These are phyloP conservation scores for Regulus satrapa DNA, from an alignment of 2,113 vertebrate species.

Conservation along the genomic window DNA sequence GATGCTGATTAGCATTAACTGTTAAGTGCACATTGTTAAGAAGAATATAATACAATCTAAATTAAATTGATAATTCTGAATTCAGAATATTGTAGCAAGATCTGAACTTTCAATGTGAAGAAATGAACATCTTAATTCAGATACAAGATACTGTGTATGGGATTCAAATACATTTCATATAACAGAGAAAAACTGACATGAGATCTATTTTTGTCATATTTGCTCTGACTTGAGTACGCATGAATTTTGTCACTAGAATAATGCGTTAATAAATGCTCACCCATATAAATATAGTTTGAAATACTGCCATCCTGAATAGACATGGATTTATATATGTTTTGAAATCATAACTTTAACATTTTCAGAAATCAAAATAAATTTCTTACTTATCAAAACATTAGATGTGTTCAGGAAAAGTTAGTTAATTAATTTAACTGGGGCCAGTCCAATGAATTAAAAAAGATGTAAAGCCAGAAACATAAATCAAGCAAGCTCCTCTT, in stretches of 20 bases:
- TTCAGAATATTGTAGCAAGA: background rate
- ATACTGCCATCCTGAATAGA: background rate
- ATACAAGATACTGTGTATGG: background rate
- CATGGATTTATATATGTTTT: background rate
- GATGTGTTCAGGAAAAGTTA: background rate
- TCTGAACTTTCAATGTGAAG: background rate
- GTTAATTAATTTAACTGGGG: background rate
- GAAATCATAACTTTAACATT: background rate
- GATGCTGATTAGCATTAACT: background rate
- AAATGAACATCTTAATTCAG: background rate
- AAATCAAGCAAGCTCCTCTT: background rate
- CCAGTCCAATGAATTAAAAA: background rate
- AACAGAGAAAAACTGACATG: background rate
- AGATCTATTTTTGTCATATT: fast-evolving
- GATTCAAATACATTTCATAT: background rate
- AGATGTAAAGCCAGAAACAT: background rate
- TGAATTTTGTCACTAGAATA: background rate
- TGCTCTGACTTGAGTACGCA: background rate
- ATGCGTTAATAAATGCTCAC: background rate
- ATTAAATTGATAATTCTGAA: background rate
- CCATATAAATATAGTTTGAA: background rate
- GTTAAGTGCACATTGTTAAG: background rate
- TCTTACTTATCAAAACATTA: background rate
- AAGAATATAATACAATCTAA: background rate
- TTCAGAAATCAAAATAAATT: background rate